phyloP scores from a whole-genome alignment of 2,888 invertebrate species.

The Lasioglossum malachurum region DNA sequence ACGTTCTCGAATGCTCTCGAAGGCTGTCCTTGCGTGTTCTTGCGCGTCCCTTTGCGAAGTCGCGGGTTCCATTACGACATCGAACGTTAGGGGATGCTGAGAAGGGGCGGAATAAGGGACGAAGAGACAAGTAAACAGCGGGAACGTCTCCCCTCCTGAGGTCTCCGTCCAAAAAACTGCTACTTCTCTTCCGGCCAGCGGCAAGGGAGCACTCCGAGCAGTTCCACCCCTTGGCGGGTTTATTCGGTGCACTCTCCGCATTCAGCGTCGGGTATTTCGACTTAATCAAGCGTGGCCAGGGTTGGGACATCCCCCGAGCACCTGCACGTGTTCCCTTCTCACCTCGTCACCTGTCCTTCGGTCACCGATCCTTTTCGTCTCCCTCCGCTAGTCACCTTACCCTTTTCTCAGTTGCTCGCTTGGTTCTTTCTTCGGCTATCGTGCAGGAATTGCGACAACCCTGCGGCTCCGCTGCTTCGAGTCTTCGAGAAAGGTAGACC shows the following conservation, averaged over 20 bases:
- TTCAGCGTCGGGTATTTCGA: constrained; percentile 51
- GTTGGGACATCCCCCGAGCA: constrained; percentile 15
- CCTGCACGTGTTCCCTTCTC: neutral
- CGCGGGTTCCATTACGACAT: constrained; percentile 37
- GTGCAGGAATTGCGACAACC: constrained; percentile 60
- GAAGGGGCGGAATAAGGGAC: neutral
- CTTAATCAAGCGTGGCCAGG: constrained; percentile 70
- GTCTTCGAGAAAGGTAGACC: neutral
- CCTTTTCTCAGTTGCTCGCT: neutral
- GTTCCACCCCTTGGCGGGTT: neutral
- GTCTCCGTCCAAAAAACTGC: constrained; percentile 38
- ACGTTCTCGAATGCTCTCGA: neutral
- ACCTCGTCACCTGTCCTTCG: neutral
- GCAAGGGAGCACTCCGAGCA: constrained; percentile 16
- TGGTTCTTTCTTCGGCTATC: constrained; percentile 6
- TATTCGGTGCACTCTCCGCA: neutral
- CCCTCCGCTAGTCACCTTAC: neutral
- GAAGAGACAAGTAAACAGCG: constrained; percentile 55
- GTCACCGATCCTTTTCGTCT: neutral
- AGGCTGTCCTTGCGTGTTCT: neutral
- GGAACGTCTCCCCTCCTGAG: constrained; percentile 31
- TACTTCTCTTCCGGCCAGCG: constrained; percentile 32
- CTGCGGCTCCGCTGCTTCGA: constrained; percentile 9
- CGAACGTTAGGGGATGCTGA: constrained; percentile 36
- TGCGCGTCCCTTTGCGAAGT: constrained; percentile 1